Base-by-base conservation (phyloP, 2,888 invertebrate genomes). In the Argynnis bischoffii region DNA sequence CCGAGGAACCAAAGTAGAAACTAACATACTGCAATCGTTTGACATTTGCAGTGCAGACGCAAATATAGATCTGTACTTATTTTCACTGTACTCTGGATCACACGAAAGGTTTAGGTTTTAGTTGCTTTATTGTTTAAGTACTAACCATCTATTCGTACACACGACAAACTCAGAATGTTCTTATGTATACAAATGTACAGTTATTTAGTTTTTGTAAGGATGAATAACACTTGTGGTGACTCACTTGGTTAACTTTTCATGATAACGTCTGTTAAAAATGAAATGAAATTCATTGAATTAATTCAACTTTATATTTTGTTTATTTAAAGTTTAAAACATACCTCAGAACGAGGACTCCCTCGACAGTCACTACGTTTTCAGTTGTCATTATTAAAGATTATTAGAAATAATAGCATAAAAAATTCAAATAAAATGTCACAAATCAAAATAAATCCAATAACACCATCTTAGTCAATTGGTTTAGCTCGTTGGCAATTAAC, bases 301-400 rank as follows among this genome's bases (percentile, higher is more conserved):
- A 26, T 26, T 26, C 26, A 26, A 26, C 3, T 26, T 26, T 26
- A 26, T 18, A 18, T 18, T 18, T 18, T 18, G 18, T 18, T 1
- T 2, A 60, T 48, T 55, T 16, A 1, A 55, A 53, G 35, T 55
- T 41, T n/a, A 51, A 46, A 55, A 76, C 76, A 72, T 81, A 90
- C 91, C 89, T 81, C 65, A 89, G 66, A 16, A 80, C 86, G 14
- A 84, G 68, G 41, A 81, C 79, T 74, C 80, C 77, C 78, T 89
- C 87, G 13, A 88, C 72, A 0, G 81, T 82, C 72, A 88, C 85
- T 50, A 88, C 75, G 63, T 80, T 72, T 31, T 76, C 69, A 26
- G 77, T 72, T 72, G 74, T 76, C 35, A 80, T 64, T 18, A 78
- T 51, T 26, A 26, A 26, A 35, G 16, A 31, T 35, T 18, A 35